Evolutionary conservation across 1,140 invertebrate species (phyloP).

Genomic region (Pseudomyrmex concolor): DNA sequence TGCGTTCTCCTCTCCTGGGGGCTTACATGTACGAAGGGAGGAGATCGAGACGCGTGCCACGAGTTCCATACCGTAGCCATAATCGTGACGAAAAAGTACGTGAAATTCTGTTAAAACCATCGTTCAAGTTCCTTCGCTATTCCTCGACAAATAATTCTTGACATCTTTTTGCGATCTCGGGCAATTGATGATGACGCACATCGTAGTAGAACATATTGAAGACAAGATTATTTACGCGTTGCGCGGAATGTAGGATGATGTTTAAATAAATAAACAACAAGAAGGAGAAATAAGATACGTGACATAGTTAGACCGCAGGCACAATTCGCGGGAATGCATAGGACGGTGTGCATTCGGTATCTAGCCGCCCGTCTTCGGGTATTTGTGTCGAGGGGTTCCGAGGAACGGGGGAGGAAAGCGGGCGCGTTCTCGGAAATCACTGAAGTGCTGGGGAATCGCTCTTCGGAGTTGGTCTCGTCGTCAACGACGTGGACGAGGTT

Average conservation of each 20-base stretch:
- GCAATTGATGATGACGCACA: too few relatives aligned
- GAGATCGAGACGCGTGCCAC: slow-evolving; percentile 21
- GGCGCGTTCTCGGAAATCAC: slow-evolving; percentile 54
- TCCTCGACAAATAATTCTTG: not conserved
- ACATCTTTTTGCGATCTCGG: not conserved
- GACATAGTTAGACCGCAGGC: slow-evolving; percentile 3
- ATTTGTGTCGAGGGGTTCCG: not conserved
- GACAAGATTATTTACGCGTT: too few relatives aligned
- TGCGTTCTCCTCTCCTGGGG: slow-evolving; percentile 17
- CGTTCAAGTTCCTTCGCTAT: not conserved
- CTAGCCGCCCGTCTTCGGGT: slow-evolving; percentile 37
- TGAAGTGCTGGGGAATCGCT: slow-evolving; percentile 64
- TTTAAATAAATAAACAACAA: not conserved
- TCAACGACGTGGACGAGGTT: slow-evolving; percentile 64
- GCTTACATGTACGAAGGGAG: slow-evolving; percentile 14
- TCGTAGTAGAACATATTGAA: too few relatives aligned
- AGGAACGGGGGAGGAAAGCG: not conserved
- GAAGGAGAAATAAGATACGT: not conserved
- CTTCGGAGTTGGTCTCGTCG: slow-evolving; percentile 64
- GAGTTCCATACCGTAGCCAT: slow-evolving; percentile 31
- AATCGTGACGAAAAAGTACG: slow-evolving; percentile 24
- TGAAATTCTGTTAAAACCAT: slow-evolving; percentile 26
- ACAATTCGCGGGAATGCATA: slow-evolving; percentile 46
- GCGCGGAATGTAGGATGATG: not conserved
- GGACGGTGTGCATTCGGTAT: slow-evolving; percentile 58